phyloP scores from a whole-genome alignment of 2,888 invertebrate species.

The Melanotus villosus region DNA sequence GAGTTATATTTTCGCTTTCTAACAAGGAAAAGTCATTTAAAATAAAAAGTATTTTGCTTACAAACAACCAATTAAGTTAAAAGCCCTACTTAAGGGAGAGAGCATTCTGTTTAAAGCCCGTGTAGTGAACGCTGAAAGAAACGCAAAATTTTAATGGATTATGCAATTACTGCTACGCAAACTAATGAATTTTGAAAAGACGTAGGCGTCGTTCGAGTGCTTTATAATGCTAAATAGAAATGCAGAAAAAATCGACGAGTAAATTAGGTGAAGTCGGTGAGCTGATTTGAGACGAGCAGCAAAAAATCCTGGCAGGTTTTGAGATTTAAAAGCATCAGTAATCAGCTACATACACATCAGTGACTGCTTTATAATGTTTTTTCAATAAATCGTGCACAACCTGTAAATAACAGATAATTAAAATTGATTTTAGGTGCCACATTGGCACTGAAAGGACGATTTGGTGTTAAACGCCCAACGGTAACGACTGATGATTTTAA shows the following conservation, averaged over 20 bases:
- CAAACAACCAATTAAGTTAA: constrained; percentile 40
- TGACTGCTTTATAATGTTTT: background rate
- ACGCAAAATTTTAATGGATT: constrained; percentile 35
- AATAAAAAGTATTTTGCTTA: constrained; percentile 35
- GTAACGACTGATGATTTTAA: too few species aligned
- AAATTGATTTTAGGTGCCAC: background rate
- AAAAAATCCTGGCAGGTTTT: background rate
- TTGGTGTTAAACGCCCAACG: too few species aligned
- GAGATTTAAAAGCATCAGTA: background rate
- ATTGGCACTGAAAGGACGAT: background rate
- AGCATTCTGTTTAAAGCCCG: constrained; percentile 15
- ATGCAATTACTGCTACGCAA: constrained; percentile 33
- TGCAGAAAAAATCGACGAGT: background rate
- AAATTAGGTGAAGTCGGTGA: background rate
- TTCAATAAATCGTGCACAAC: background rate
- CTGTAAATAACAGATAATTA: constrained; percentile 12
- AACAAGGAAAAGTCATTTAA: constrained; percentile 29
- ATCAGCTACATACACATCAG: background rate
- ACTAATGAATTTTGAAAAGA: constrained; percentile 23
- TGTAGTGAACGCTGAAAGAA: constrained; percentile 24
- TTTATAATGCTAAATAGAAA: constrained; percentile 26
- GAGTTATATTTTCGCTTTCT: constrained; percentile 16
- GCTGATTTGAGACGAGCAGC: background rate
- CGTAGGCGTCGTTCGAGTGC: constrained; percentile 1
- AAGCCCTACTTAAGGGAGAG: constrained; percentile 26